Percentiles rank a stretch among this genome's conserved stretches.
Evolutionary conservation across 2,888 invertebrate genomes (phyloP).

Genomic region (Salpingus planirostris): DNA sequence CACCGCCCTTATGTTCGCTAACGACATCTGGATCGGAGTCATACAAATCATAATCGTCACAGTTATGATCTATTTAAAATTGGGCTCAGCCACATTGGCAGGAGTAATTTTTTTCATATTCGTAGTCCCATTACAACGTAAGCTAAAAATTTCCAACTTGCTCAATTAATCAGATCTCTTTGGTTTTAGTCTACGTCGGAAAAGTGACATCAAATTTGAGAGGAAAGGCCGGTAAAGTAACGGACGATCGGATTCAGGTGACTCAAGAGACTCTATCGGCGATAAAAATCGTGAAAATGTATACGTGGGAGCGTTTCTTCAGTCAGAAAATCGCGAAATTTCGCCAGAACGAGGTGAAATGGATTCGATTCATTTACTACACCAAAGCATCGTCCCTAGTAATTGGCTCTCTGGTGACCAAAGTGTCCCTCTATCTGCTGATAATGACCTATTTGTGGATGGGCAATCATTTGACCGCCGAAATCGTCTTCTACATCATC

Average conservation of each 20-base stretch:
- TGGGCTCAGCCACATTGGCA: conserved; percentile 45
- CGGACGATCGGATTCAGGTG: conserved; percentile 23
- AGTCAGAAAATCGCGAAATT: conserved; percentile 20
- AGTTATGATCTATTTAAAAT: conserved; percentile 61
- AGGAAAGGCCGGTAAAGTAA: conserved; percentile 20
- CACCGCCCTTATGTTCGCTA: conserved; percentile 73
- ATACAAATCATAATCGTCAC: conserved; percentile 64
- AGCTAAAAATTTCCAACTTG: no score
- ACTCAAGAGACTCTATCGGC: conserved; percentile 24
- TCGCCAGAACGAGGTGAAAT: conserved; percentile 57
- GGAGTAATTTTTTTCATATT: conserved; percentile 46
- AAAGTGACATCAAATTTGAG: conserved; percentile 14
- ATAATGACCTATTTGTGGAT: conserved; percentile 24
- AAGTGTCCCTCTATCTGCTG: conserved; percentile 24
- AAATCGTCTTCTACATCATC: conserved; percentile 24
- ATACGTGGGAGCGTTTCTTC: conserved; percentile 27
- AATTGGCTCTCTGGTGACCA: conserved; percentile 27
- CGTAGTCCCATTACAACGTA: conserved; percentile 34
- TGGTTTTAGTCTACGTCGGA: conserved; percentile 20
- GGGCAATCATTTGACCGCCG: conserved; percentile 20
- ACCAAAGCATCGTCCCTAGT: conserved; percentile 30
- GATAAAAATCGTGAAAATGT: conserved; percentile 29
- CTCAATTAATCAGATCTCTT: no score
- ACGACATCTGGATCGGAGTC: conserved; percentile 61
- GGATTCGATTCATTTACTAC: conserved; percentile 37